Evolutionary conservation across 2,888 invertebrate genomes (phyloP).

Genomic region (Pristionchus mayeri): DNA sequence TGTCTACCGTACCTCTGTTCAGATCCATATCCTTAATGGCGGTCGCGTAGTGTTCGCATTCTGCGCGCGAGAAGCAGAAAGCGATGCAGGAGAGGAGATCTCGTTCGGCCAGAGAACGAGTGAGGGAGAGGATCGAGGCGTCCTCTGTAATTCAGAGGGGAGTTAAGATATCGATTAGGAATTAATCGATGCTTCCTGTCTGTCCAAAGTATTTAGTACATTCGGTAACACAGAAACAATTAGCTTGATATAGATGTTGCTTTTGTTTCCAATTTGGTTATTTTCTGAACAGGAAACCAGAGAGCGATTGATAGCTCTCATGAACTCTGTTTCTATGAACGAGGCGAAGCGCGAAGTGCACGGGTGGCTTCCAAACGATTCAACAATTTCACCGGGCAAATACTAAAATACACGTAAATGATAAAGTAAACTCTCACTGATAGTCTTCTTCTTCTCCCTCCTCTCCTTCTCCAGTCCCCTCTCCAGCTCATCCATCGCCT

Average conservation of each 20-base stretch:
- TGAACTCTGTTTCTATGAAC: too few relatives aligned
- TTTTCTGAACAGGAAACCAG: too few relatives aligned
- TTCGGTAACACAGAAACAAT: too few relatives aligned
- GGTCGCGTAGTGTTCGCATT: conserved; percentile 96
- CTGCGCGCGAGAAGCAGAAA: conserved; percentile 98
- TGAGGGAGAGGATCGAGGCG: conserved; percentile 79
- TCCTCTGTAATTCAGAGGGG: conserved; percentile 48
- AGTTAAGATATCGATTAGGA: too few relatives aligned
- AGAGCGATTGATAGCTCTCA: too few relatives aligned
- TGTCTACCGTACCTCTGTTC: conserved; percentile 83
- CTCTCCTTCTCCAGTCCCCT: conserved; percentile 81
- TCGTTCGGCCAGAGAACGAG: conserved; percentile 98
- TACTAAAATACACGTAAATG: background rate
- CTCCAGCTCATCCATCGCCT: conserved; percentile 89
- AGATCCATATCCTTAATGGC: conserved; percentile 97
- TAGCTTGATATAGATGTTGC: too few relatives aligned
- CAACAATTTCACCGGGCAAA: background rate
- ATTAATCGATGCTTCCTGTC: too few relatives aligned
- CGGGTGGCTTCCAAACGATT: background rate
- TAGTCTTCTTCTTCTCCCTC: background rate
- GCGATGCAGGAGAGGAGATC: conserved; percentile 98
- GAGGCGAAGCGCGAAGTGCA: too few relatives aligned
- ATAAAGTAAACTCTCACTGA: background rate
- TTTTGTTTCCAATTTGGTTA: too few relatives aligned
- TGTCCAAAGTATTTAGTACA: too few relatives aligned